Evolutionary conservation across 2,888 invertebrate species (phyloP).

Genomic region (Oxyscelio sp.): DNA sequence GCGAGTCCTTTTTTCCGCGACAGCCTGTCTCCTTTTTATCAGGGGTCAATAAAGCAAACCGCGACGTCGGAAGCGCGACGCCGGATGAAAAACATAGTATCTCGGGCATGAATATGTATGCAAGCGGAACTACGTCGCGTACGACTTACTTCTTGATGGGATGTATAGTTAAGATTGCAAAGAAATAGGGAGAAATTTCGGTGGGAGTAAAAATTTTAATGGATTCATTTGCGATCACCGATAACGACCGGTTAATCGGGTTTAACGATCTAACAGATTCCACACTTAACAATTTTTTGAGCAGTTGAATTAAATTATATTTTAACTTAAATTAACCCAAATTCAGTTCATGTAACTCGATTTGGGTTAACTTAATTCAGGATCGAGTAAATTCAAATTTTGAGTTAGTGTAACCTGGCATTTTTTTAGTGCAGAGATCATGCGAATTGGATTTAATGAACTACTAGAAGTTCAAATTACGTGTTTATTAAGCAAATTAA

Average conservation of each 20-base stretch:
- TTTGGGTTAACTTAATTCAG: too few species aligned
- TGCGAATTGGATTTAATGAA: conserved; percentile 27
- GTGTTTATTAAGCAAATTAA: conserved; percentile 33
- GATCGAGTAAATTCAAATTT: too few species aligned
- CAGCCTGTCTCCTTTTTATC: conserved; percentile 68
- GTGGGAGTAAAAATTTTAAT: not conserved
- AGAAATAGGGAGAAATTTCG: not conserved
- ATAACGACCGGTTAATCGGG: not conserved
- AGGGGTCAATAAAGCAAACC: conserved; percentile 71
- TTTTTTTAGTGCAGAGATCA: too few species aligned
- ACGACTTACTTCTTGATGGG: conserved; percentile 51
- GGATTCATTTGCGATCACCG: not conserved
- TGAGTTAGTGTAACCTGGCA: too few species aligned
- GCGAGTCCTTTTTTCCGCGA: conserved; percentile 44
- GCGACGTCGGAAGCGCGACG: conserved; percentile 66
- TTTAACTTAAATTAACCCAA: too few species aligned
- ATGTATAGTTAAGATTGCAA: not conserved
- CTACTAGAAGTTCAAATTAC: conserved; percentile 35
- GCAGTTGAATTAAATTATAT: too few species aligned
- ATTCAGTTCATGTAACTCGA: too few species aligned
- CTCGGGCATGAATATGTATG: conserved; percentile 87
- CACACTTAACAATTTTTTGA: too few species aligned
- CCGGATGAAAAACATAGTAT: conserved; percentile 76
- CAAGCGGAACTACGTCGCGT: conserved; percentile 50
- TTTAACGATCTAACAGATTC: conserved; percentile 32